phyloP scores from a whole-genome alignment of 1,140 invertebrate genomes.

The Fopius arisanus region DNA sequence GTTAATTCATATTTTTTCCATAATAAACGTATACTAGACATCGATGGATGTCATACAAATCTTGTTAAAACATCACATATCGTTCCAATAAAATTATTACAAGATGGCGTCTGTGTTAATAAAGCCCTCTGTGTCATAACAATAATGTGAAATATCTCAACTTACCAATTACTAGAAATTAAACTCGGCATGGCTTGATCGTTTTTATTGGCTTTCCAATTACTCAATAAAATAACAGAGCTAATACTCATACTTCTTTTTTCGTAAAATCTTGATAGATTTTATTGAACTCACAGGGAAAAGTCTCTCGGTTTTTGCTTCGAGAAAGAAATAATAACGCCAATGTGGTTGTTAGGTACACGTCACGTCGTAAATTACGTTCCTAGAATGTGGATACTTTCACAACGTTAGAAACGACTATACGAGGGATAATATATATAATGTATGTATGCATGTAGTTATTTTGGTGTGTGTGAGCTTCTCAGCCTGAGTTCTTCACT shows the following conservation, averaged over 20 bases:
- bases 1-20: too few species aligned
- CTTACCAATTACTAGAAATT: slow-evolving; percentile 64
- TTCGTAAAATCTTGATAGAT: slow-evolving; percentile 48
- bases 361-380: neutral
- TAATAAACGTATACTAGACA: too few species aligned
- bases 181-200: slow-evolving; percentile 62
- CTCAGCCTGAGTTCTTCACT: too few species aligned
- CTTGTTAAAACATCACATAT: too few species aligned
- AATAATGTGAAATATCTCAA: slow-evolving; percentile 26
- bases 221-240: slow-evolving; percentile 61
- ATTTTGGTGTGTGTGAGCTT: too few species aligned
- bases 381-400: neutral
- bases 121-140: neutral
- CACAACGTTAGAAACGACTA: too few species aligned
- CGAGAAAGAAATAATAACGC: neutral
- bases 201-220: slow-evolving; percentile 64
- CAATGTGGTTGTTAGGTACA: neutral
- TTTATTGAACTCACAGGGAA: neutral
- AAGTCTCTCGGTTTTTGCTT: neutral
- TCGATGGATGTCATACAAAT: too few species aligned
- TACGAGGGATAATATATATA: too few species aligned
- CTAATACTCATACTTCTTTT: slow-evolving; percentile 65
- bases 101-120: neutral
- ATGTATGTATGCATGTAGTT: too few species aligned
- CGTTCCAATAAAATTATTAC: too few species aligned